Evolutionary conservation across 1,140 invertebrate species (phyloP), one percentile per base, ranked within the genome.

Genomic region (Cydia strobilella): DNA sequence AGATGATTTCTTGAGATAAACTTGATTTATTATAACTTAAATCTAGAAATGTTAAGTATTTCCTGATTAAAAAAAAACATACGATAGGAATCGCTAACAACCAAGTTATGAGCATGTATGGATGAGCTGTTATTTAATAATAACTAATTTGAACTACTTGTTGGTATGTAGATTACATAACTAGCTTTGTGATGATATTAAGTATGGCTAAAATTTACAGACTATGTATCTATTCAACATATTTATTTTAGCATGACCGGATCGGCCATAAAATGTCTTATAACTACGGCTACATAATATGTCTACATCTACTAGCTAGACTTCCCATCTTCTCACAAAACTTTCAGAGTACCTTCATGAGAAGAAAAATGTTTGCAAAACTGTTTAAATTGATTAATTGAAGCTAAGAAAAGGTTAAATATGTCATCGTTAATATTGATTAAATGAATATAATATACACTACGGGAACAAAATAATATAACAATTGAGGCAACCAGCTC

Each of bases 291-390:
- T 91, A 91, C 89, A 84, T 83, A 86, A 83, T 81, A 92, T 90
- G 84, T 79, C 91, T 93, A 93, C 91, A 80, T 79, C 90, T 93
- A 93, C 89, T 83, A 90, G 89, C 90, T 91, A 91, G 84, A 83
- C 85, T 89, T 91, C 84, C 85, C 84, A 89, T 90, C 88, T 93
- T 91, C 89, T 91, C 89, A 91, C 88, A 92, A 90, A 93, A 91
- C 90, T 91, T 93, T 91, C 87, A 93, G 89, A 90, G 90, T 92
- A 91, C 89, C 90, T 90, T 91, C 83, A 92, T 92, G 90, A 92
- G 90, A 92, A 93, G 90, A 93, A 93, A 92, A 93, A 93, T 93
- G 90, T 93, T 93, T 93, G 90, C 90, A 93, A 91, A 93, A 93
- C 91, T 93, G 91, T 93, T 90, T 84, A 79, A 78, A 85, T 87